A percentile compares a stretch with the other conserved stretches of the same genome.
These are phyloP conservation scores for Araneus ventricosus DNA, from an alignment of 1,140 invertebrate genomes.

Conservation along the genomic window DNA sequence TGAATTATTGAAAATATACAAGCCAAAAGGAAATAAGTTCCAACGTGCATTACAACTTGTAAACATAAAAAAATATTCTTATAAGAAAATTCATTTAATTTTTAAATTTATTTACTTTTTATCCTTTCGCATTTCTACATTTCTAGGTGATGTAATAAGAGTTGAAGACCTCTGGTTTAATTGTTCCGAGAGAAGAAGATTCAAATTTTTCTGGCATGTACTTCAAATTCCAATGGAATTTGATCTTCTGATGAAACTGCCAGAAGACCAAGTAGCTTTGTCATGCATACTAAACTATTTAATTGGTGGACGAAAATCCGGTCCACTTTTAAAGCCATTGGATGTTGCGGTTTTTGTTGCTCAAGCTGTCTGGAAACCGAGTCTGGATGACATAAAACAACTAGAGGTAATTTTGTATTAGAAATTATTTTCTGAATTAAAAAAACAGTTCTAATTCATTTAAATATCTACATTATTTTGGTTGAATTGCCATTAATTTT, in stretches of 20 bases:
- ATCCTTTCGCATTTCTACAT: neutral
- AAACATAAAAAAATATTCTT: neutral
- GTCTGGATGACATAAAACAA: neutral
- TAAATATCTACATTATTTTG: no score
- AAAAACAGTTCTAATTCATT: no score
- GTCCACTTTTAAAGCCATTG: slow-evolving; percentile 5
- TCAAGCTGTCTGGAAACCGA: slow-evolving; percentile 50
- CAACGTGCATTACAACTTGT: no score
- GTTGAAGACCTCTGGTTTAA: slow-evolving; percentile 55
- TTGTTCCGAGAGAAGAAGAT: slow-evolving; percentile 12
- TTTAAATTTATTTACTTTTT: no score
- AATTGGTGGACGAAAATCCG: neutral
- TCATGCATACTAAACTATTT: slow-evolving; percentile 47
- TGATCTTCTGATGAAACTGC: neutral
- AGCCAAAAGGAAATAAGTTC: no score
- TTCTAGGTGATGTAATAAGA: neutral
- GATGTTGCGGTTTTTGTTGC: slow-evolving; percentile 61
- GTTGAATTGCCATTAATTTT: no score
- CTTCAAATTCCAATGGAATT: slow-evolving; percentile 39
- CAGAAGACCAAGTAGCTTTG: slow-evolving; percentile 34
- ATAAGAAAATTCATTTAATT: neutral
- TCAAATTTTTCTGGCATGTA: slow-evolving; percentile 35
- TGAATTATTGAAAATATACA: no score
- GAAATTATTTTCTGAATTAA: no score
- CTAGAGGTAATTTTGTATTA: neutral